Evolutionary conservation across 2,888 invertebrate genomes (phyloP).

Genomic region (Archips crataeganus): DNA sequence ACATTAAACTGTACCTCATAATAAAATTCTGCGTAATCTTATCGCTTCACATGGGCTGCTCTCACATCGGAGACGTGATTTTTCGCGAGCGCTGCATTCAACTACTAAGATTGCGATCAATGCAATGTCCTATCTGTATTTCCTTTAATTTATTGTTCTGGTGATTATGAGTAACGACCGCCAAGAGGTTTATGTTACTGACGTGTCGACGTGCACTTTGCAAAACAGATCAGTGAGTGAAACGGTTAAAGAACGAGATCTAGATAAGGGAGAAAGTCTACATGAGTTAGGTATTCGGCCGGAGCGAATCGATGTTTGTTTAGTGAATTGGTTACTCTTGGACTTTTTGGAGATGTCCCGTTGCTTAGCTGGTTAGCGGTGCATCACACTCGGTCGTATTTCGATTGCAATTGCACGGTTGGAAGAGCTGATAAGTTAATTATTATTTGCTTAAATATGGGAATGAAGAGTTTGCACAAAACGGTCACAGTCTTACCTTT

Average conservation of each 20-base stretch:
- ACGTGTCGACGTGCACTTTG: slow-evolving; percentile 43
- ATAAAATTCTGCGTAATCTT: too few relatives aligned
- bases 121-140: slow-evolving; percentile 19
- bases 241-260: slow-evolving; percentile 24
- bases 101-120: neutral
- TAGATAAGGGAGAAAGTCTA: slow-evolving; percentile 23
- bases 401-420: neutral
- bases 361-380: neutral
- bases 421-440: too few relatives aligned
- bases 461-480: too few relatives aligned
- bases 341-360: neutral
- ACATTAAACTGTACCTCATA: too few relatives aligned
- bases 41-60: neutral
- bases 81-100: neutral
- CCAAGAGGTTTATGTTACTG: slow-evolving; percentile 31
- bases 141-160: slow-evolving; percentile 20
- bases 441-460: too few relatives aligned
- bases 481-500: too few relatives aligned
- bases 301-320: neutral
- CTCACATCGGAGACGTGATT: neutral
- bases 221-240: slow-evolving; percentile 43
- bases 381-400: neutral
- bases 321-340: neutral
- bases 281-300: neutral
- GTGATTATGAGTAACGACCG: slow-evolving; percentile 42